Evolutionary conservation across 2,797 vertebrate species (phyloP).

Genomic region (Muscicapa comitata): DNA sequence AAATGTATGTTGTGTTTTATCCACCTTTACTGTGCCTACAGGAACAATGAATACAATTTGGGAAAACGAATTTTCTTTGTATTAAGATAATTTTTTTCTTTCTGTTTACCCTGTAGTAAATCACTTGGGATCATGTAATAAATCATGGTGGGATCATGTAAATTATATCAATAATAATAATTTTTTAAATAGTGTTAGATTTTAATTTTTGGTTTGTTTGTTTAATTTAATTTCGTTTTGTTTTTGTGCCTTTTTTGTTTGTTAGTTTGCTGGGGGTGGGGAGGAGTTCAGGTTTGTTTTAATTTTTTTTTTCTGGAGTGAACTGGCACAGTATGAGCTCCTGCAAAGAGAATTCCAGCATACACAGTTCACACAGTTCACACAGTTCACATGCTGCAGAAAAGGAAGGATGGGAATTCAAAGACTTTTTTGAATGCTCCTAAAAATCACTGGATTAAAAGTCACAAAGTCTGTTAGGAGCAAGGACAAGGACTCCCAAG

Average conservation of each 20-base stretch:
- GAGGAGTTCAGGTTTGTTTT: not conserved
- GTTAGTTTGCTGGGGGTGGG: not conserved
- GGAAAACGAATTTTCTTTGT: not conserved
- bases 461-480: not conserved
- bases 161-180: not conserved
- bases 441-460: not conserved
- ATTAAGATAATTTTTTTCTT: not conserved
- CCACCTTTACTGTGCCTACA: not conserved
- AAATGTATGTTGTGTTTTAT: not conserved
- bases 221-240: not conserved
- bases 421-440: not conserved
- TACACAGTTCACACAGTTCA: not conserved
- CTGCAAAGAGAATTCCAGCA: not conserved
- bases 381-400: not conserved
- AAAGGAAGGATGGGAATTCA: not conserved
- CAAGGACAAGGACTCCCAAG: not conserved
- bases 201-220: not conserved
- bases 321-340: not conserved
- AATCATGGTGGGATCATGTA: not conserved
- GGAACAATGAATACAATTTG: not conserved
- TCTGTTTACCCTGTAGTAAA: not conserved
- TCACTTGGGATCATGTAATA: not conserved
- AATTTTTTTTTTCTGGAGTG: not conserved
- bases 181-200: rapidly evolving
- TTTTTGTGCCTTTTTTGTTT: not conserved